Conservation (phyloP, 2,797 vertebrate species). For the Nannoperca australis region DNA sequence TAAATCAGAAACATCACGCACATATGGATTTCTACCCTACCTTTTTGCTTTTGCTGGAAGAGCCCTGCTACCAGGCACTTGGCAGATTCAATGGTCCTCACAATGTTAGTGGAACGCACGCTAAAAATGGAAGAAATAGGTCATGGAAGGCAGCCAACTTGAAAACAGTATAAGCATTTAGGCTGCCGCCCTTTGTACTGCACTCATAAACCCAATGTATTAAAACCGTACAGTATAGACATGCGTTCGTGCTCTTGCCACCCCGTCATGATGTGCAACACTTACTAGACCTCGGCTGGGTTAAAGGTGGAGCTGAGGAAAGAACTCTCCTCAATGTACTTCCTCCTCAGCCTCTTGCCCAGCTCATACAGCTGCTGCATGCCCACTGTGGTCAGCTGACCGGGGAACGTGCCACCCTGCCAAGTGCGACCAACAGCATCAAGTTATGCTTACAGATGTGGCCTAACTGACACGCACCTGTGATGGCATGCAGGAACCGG, state of each 20-base stretch:
- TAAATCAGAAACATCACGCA: slow-evolving; percentile 5
- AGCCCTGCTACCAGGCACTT: slow-evolving; percentile 94
- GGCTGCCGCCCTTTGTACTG: slow-evolving; percentile 27
- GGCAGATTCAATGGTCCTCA: slow-evolving; percentile 95
- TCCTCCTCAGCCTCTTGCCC: slow-evolving; percentile 89
- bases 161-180: slow-evolving; percentile 50
- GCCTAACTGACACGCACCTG: slow-evolving; percentile 33
- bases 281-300: slow-evolving; percentile 93
- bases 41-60: slow-evolving; percentile 92
- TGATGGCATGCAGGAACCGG: slow-evolving; percentile 18
- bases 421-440: slow-evolving; percentile 31
- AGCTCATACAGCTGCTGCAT: slow-evolving; percentile 95
- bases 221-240: slow-evolving; percentile 1
- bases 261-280: slow-evolving; percentile 50
- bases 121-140: slow-evolving; percentile 78
- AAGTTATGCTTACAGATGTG: slow-evolving; percentile 21
- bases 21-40: slow-evolving; percentile 70
- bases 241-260: background rate
- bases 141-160: slow-evolving; percentile 48
- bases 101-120: slow-evolving; percentile 94
- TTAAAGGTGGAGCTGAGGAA: slow-evolving; percentile 90
- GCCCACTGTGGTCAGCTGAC: slow-evolving; percentile 94
- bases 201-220: slow-evolving; percentile 33
- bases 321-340: slow-evolving; percentile 87
- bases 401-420: slow-evolving; percentile 91